Base-by-base conservation (phyloP, 2,113 vertebrate species). In the Microtus pennsylvanicus region DNA sequence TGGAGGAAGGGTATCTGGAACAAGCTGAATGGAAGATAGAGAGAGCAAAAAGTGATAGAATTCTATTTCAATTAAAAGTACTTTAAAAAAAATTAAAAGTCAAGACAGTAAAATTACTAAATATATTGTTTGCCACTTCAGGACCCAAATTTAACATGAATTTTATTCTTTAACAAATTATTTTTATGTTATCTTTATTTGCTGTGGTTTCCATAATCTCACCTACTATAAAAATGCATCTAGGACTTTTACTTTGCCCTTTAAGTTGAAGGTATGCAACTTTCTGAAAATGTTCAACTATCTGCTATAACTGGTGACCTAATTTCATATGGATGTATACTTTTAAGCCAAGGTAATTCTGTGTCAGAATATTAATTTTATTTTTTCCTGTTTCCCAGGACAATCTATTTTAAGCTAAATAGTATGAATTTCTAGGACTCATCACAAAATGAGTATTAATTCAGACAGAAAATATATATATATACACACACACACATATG, bases 391-490 rank as follows among this genome's bases (percentile, higher is more conserved):
- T 80, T 88, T 85, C 67, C 13, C 24, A n/a, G 30, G 38, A 86
- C 93, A 96, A 88, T 94, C 26, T 85, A 77, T 94, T 97, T 96
- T 90, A 93, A 95, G 61, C 8, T 33, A 55, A 0, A 80, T n/a
- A 92, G 58, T 47, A 81, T 65, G 8, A 94, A 26, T 93, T 50
- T 1, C 22, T 90, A 16, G 83, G 22, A 96, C 87, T 93, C 89
- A 94, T 61, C 94, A 55, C 1, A 5, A 72, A 92, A 70, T 93
- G 21, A 4, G 0, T 86, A 26, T 88, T 93, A 94, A 72, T 78
- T 97, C n/a, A 92, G 89, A 89, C 61, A 61, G n/a, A 63, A 78
- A 1, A 45, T 6, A 45, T 45, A 45, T 45, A 45, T 45, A 45
- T 45, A 35, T 24, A 61, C 30, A 26, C 42, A 45, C 4, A 5